Evolutionary conservation across 2,113 vertebrate genomes (phyloP).

Genomic region (Microtus montanus): DNA sequence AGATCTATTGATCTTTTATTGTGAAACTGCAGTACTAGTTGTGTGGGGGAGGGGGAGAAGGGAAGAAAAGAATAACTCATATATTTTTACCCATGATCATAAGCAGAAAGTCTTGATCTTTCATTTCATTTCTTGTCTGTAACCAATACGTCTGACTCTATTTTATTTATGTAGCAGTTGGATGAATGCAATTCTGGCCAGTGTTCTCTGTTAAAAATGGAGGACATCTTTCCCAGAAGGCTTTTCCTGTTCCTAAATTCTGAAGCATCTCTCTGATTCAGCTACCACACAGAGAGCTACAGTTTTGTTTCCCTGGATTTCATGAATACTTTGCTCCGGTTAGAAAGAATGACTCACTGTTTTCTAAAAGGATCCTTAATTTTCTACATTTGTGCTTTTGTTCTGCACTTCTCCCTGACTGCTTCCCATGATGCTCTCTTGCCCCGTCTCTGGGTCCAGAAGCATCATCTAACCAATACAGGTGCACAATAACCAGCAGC

Average conservation of each 20-base stretch:
- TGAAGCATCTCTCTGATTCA: neutral
- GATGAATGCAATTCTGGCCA: neutral
- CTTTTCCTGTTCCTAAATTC: neutral
- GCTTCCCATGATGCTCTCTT: neutral
- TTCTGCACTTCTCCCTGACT: neutral
- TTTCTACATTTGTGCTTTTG: neutral
- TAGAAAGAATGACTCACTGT: neutral
- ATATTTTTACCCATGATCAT: neutral
- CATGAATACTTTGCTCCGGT: neutral
- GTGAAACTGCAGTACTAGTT: neutral
- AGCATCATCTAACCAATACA: neutral
- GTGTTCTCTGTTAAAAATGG: neutral
- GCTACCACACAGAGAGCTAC: neutral
- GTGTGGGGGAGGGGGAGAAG: too few species aligned
- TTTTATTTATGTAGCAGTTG: neutral
- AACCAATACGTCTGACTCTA: neutral
- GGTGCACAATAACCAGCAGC: fast-evolving
- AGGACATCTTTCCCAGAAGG: neutral
- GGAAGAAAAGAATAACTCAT: too few species aligned
- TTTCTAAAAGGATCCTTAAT: neutral
- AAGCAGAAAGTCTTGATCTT: neutral
- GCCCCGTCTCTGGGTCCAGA: neutral
- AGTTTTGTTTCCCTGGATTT: neutral
- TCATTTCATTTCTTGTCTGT: neutral
- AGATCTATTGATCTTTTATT: neutral